Conservation (phyloP, 2,113 vertebrate species). For the Nothobranchius furzeri region DNA sequence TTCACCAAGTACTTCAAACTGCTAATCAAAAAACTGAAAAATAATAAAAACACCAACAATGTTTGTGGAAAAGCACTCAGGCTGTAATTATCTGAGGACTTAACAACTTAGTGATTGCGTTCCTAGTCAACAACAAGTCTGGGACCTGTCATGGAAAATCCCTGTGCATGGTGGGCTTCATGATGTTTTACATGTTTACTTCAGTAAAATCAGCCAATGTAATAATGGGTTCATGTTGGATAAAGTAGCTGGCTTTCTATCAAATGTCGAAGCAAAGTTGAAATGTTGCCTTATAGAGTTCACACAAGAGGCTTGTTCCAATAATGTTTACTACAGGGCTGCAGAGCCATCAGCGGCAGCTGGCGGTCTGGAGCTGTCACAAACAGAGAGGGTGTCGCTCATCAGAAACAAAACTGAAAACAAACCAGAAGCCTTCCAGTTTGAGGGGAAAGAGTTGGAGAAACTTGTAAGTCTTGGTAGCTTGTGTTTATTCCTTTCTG, state of each 20-base stretch:
- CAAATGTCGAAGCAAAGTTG: not conserved
- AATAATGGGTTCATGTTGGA: not conserved
- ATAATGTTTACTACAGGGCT: not conserved
- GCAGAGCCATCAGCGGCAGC: too few relatives aligned
- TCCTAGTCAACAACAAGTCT: constrained; percentile 5
- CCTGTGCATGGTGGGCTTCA: not conserved
- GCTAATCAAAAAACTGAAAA: constrained; percentile 33
- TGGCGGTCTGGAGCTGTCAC: too few relatives aligned
- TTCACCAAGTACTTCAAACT: constrained; percentile 66
- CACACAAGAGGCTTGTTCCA: not conserved
- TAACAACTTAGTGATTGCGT: constrained; percentile 26
- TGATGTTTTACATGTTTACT: not conserved
- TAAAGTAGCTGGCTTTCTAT: not conserved
- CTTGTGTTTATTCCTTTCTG: too few relatives aligned
- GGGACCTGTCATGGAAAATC: not conserved
- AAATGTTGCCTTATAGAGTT: not conserved
- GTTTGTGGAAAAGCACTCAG: constrained; percentile 54
- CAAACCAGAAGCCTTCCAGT: too few relatives aligned
- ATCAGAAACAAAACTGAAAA: too few relatives aligned
- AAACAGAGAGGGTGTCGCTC: too few relatives aligned
- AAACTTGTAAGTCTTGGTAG: too few relatives aligned
- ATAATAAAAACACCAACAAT: not conserved
- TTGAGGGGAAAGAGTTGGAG: too few relatives aligned
- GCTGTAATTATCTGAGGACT: constrained; percentile 44
- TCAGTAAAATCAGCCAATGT: not conserved